phyloP scores from a whole-genome alignment of 1,140 invertebrate species.

The Carposina sasakii region DNA sequence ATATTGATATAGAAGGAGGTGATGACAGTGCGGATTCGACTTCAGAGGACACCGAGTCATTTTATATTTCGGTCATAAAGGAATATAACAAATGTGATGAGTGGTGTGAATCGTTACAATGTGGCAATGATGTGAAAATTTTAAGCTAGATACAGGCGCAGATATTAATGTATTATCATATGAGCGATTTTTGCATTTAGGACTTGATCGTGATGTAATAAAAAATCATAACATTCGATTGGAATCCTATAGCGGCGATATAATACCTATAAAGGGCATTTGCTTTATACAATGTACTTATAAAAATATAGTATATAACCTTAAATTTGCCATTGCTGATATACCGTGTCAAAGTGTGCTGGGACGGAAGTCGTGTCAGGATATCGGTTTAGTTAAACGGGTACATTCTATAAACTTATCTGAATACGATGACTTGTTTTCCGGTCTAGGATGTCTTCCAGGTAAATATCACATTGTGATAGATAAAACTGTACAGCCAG shows the following conservation, averaged over 20 bases:
- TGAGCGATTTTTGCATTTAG: too few species aligned
- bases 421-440: constrained; percentile 2
- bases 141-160: background rate
- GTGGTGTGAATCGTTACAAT: too few species aligned
- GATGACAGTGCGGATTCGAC: too few species aligned
- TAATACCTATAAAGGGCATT: background rate
- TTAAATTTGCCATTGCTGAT: constrained; percentile 3
- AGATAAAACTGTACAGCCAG: background rate
- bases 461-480: constrained; percentile 6
- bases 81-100: constrained; percentile 10
- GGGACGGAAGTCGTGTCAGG: background rate
- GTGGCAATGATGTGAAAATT: background rate
- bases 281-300: constrained; percentile 35
- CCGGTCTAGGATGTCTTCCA: constrained; percentile 8
- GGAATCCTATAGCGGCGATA: background rate
- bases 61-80: constrained; percentile 18
- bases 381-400: constrained; percentile 9
- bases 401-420: constrained; percentile 4
- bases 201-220: too few species aligned
- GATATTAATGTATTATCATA: too few species aligned
- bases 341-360: constrained; percentile 13
- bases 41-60: background rate
- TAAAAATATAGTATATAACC: constrained; percentile 5
- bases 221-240: constrained; percentile 12
- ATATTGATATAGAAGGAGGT: constrained; percentile 27